Conservation (phyloP, 2,113 vertebrate species). For the Pachypanchax playfairii region DNA sequence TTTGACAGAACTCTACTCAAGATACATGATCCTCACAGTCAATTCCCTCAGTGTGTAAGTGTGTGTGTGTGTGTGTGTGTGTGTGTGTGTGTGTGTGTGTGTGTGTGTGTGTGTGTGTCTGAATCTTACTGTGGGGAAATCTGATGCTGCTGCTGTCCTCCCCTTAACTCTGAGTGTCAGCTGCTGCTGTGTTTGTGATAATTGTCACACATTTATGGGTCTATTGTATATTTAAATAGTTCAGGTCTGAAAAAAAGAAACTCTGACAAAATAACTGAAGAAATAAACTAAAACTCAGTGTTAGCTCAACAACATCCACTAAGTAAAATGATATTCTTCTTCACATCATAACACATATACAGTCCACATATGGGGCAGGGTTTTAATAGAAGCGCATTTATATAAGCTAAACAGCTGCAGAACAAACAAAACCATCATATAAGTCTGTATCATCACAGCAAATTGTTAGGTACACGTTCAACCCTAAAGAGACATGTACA, state of each 20-base stretch:
- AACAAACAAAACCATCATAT: not conserved
- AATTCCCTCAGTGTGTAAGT: constrained; percentile 29
- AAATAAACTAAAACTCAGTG: no score
- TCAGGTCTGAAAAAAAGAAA: not conserved
- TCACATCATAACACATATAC: no score
- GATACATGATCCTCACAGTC: constrained; percentile 58
- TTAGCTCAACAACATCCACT: no score
- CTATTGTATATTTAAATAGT: constrained; percentile 3
- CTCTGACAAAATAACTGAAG: not conserved
- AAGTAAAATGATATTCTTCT: not conserved
- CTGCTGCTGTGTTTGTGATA: constrained; percentile 24
- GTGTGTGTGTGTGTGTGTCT: no score
- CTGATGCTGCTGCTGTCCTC: constrained; percentile 54
- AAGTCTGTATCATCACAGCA: not conserved
- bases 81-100: constrained; percentile 6
- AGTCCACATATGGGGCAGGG: not conserved
- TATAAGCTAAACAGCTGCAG: not conserved
- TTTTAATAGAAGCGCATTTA: not conserved
- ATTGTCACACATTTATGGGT: constrained; percentile 18
- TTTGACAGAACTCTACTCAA: constrained; percentile 56
- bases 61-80: constrained; percentile 52
- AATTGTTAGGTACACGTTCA: not conserved
- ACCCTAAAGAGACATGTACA: not conserved
- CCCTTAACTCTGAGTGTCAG: constrained; percentile 36
- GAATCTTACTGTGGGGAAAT: constrained; percentile 55